Percentiles rank a stretch among this genome's conserved stretches.
phyloP scores from a whole-genome alignment of 2,888 invertebrate species.

The Spilosoma lubricipeda region DNA sequence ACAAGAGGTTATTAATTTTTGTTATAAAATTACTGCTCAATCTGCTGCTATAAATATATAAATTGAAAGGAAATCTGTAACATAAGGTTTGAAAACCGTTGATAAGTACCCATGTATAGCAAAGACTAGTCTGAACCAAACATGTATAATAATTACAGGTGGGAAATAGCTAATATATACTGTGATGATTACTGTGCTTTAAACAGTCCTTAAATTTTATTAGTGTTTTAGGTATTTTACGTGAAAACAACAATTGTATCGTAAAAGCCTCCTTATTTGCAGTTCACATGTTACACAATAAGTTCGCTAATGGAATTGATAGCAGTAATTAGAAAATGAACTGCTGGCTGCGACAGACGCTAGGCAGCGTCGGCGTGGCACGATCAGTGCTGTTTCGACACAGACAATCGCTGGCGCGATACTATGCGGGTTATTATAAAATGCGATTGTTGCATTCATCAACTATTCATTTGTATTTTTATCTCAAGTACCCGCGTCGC shows the following conservation, averaged over 20 bases:
- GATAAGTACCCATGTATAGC: neutral
- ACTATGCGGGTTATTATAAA: conserved; percentile 83
- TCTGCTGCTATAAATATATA: neutral
- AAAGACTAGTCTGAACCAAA: neutral
- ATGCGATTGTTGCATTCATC: conserved; percentile 68
- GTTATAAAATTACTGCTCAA: neutral
- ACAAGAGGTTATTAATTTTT: neutral
- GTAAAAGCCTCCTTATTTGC: conserved; percentile 33
- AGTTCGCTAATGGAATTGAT: conserved; percentile 71
- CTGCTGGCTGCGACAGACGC: conserved; percentile 59
- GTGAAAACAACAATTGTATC: neutral
- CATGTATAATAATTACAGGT: neutral
- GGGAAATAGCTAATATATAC: neutral
- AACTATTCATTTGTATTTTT: conserved; percentile 58
- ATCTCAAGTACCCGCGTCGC: conserved; percentile 47
- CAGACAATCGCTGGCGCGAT: conserved; percentile 67
- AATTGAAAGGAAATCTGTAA: neutral
- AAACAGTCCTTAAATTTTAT: neutral
- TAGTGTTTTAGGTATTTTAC: neutral
- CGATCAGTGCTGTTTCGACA: conserved; percentile 66
- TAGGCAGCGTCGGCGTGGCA: conserved; percentile 56
- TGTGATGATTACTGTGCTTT: neutral
- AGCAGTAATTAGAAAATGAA: conserved; percentile 75
- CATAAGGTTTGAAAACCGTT: neutral
- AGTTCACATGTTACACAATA: conserved; percentile 61